These are phyloP conservation scores for Thecocarcelia acutangulata DNA, from an alignment of 2,888 invertebrate genomes.

Conservation along the genomic window DNA sequence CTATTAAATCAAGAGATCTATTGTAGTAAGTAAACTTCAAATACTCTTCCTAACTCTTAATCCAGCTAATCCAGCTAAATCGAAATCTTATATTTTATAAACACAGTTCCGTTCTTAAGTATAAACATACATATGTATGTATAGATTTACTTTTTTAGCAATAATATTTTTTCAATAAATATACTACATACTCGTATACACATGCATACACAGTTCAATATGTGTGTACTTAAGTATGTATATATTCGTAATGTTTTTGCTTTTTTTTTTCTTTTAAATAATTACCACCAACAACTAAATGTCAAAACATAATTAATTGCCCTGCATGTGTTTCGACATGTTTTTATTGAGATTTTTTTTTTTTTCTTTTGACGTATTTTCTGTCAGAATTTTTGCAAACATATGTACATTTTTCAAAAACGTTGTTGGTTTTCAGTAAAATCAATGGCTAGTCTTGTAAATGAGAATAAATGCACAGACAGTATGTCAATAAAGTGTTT, in stretches of 20 bases:
- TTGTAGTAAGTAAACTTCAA: too few relatives aligned
- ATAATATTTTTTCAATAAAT: too few relatives aligned
- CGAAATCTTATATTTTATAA: too few relatives aligned
- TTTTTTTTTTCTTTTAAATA: constrained; percentile 3
- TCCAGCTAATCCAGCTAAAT: too few relatives aligned
- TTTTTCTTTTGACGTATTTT: constrained; percentile 1
- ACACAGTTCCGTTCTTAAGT: too few relatives aligned
- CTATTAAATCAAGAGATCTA: too few relatives aligned
- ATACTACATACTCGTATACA: too few relatives aligned
- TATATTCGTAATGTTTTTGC: constrained; percentile 8
- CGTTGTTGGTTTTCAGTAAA: constrained; percentile 22
- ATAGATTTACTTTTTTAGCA: too few relatives aligned
- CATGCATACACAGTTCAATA: too few relatives aligned
- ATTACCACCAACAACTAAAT: constrained; percentile 45
- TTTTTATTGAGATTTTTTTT: background rate
- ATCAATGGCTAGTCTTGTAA: constrained; percentile 3
- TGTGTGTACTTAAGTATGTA: too few relatives aligned
- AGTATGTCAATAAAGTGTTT: background rate
- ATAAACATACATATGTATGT: too few relatives aligned
- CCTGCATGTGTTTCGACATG: constrained; percentile 20
- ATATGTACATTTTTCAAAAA: constrained; percentile 18
- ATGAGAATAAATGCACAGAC: constrained; percentile 2
- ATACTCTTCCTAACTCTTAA: too few relatives aligned
- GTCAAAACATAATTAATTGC: constrained; percentile 55
- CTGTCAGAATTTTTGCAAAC: background rate